A percentile compares a stretch with the other conserved stretches of the same genome.
phyloP scores from a whole-genome alignment of 2,888 invertebrate species.

The Mesorhabditis belari region DNA sequence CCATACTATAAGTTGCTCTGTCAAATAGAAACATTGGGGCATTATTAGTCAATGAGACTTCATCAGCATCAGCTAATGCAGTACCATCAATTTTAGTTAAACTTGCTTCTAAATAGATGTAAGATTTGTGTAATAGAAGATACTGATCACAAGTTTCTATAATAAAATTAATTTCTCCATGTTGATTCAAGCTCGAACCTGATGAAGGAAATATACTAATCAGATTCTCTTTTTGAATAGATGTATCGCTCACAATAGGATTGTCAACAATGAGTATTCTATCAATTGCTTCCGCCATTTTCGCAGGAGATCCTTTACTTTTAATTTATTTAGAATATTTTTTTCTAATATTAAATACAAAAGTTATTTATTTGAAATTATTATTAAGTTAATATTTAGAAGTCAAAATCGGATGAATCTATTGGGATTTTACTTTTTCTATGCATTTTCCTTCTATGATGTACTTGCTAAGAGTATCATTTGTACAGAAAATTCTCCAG shows the following conservation, averaged over 20 bases:
- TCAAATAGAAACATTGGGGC: constrained; percentile 31
- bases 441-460: no score
- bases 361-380: not conserved
- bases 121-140: no score
- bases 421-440: constrained; percentile 13
- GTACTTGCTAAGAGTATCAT: no score
- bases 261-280: constrained; percentile 12
- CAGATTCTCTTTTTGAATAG: constrained; percentile 14
- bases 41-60: constrained; percentile 31
- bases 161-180: constrained; percentile 24
- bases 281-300: constrained; percentile 9
- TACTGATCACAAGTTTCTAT: constrained; percentile 26
- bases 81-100: constrained; percentile 16
- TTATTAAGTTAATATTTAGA: constrained; percentile 7
- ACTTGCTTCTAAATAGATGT: constrained; percentile 21
- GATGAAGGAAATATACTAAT: constrained; percentile 13
- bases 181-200: constrained; percentile 18
- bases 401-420: constrained; percentile 9
- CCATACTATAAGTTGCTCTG: constrained; percentile 25
- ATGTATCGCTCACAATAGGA: constrained; percentile 13
- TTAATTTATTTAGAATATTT: no score
- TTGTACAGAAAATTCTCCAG: no score
- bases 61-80: constrained; percentile 13
- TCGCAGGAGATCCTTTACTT: no score
- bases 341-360: constrained; percentile 8